phyloP scores from a whole-genome alignment of 2,888 invertebrate genomes.

The Agrypnus murinus region DNA sequence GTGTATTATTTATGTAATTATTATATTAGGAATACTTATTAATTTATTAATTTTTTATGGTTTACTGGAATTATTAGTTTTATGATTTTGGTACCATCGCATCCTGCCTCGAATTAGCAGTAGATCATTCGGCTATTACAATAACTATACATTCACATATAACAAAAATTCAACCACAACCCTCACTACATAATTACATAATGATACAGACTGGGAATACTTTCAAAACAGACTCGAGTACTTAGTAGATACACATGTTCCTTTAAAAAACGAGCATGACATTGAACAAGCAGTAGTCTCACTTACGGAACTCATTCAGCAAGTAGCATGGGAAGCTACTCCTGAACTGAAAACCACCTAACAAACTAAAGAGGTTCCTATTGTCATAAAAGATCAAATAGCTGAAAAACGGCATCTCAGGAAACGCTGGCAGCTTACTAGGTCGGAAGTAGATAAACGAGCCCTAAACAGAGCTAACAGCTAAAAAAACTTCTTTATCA shows the following conservation, averaged over 20 bases:
- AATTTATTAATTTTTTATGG: no score
- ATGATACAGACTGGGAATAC: slow-evolving; percentile 14
- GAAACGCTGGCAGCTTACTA: slow-evolving; percentile 10
- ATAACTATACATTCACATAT: neutral
- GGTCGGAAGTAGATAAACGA: neutral
- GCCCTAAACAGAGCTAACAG: slow-evolving; percentile 20
- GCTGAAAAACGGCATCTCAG: slow-evolving; percentile 19
- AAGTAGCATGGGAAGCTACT: slow-evolving; percentile 27
- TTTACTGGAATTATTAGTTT: no score
- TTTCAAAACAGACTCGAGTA: slow-evolving; percentile 16
- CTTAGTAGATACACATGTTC: slow-evolving; percentile 12
- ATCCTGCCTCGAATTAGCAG: slow-evolving; percentile 22
- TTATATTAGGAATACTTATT: no score
- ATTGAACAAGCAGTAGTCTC: slow-evolving; percentile 17
- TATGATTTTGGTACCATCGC: slow-evolving; percentile 4
- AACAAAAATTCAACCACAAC: slow-evolving; percentile 17
- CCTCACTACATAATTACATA: slow-evolving; percentile 13
- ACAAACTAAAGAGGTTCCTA: slow-evolving; percentile 16
- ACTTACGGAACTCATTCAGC: slow-evolving; percentile 27
- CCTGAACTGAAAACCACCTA: slow-evolving; percentile 16
- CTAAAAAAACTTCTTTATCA: slow-evolving; percentile 38
- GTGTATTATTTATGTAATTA: no score
- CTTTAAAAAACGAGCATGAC: slow-evolving; percentile 9
- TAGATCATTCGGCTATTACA: no score
- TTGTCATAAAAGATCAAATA: slow-evolving; percentile 11